Percentiles rank a stretch among this genome's conserved stretches.
Evolutionary conservation across 2,888 invertebrate species (phyloP).

Genomic region (Eupithecia pulchellata): DNA sequence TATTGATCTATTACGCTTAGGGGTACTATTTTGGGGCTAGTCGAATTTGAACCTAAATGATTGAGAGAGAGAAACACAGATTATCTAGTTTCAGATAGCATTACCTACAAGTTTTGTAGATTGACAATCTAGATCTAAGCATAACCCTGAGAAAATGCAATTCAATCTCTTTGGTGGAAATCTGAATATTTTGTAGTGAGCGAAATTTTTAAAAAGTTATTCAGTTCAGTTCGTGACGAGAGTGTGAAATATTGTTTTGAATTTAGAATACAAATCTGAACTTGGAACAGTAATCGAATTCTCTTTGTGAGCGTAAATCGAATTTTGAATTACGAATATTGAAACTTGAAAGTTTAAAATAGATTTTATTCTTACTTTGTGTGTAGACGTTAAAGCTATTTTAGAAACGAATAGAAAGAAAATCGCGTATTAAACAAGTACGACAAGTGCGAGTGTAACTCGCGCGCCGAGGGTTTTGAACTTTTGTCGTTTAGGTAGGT

Average conservation of each 20-base stretch:
- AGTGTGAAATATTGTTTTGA: constrained; percentile 33
- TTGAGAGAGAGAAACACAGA: neutral
- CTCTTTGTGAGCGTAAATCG: constrained; percentile 28
- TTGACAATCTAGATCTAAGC: neutral
- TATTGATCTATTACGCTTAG: neutral
- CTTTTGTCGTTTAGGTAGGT: too few relatives aligned
- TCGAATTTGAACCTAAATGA: neutral
- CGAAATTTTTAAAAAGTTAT: constrained; percentile 20
- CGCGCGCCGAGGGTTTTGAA: too few relatives aligned
- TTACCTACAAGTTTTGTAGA: too few relatives aligned
- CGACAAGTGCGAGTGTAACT: too few relatives aligned
- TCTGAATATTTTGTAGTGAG: constrained; percentile 13
- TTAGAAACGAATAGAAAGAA: too few relatives aligned
- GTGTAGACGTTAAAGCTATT: neutral
- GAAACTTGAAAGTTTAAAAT: constrained; percentile 18
- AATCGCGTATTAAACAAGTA: too few relatives aligned
- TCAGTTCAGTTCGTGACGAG: constrained; percentile 43
- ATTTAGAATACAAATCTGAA: constrained; percentile 31
- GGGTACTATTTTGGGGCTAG: neutral
- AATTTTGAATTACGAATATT: constrained; percentile 28
- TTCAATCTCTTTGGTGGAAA: neutral
- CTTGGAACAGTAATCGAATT: constrained; percentile 36
- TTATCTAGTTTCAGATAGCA: neutral
- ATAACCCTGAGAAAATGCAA: neutral
- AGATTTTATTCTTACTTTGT: neutral